phyloP scores from a whole-genome alignment of 2,113 vertebrate species.

The Chaenocephalus aceratus region DNA sequence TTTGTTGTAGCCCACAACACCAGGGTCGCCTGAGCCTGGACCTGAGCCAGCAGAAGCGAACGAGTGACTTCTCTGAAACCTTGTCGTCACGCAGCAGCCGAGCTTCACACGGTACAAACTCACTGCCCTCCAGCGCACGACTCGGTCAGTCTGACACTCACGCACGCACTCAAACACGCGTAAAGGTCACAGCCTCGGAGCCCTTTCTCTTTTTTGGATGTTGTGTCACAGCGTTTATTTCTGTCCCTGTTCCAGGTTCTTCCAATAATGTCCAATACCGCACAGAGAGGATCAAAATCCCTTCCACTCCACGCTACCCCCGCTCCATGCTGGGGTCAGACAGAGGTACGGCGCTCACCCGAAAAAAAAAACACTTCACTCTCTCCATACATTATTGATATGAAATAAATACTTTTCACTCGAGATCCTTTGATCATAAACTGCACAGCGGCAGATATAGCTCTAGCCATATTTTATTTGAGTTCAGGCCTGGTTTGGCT shows the following conservation, averaged over 20 bases:
- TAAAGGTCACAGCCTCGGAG: conserved; percentile 21
- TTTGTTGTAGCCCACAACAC: conserved; percentile 88
- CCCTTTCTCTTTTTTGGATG: conserved; percentile 7
- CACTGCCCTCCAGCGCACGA: conserved; percentile 93
- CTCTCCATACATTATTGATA: background rate
- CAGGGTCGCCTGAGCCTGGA: conserved; percentile 96
- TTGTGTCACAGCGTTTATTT: conserved; percentile 23
- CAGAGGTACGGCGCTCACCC: conserved; percentile 85
- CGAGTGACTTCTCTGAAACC: conserved; percentile 88
- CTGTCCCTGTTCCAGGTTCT: conserved; percentile 85
- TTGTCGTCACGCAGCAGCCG: conserved; percentile 87
- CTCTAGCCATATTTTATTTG: background rate
- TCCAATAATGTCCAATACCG: conserved; percentile 94
- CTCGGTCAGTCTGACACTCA: conserved; percentile 88
- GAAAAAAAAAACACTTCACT: background rate
- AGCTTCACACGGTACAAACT: conserved; percentile 94
- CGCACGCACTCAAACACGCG: conserved; percentile 27
- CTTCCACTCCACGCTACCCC: conserved; percentile 93
- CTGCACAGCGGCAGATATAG: background rate
- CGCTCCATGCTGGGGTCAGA: conserved; percentile 94
- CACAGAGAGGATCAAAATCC: conserved; percentile 97
- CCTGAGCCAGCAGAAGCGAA: conserved; percentile 90
- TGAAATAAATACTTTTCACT: background rate
- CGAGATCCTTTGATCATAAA: background rate
- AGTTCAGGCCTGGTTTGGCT: background rate